Percentiles rank a stretch among this genome's conserved stretches.
Evolutionary conservation across 2,888 invertebrate genomes (phyloP).

Genomic region (Orchestes rusci): DNA sequence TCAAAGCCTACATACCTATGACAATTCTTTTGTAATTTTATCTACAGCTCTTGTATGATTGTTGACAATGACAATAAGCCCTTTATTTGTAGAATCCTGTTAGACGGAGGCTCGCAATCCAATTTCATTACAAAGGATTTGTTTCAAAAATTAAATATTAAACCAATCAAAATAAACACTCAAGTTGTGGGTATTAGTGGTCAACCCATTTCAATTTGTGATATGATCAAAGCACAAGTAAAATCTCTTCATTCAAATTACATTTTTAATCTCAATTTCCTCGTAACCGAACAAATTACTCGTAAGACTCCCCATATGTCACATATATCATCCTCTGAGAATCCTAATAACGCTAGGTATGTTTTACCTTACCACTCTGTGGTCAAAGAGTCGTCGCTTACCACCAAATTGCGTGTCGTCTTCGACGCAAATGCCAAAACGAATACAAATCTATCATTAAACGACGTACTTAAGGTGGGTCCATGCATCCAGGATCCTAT

Average conservation of each 20-base stretch:
- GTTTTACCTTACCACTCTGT: neutral
- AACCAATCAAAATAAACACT: conserved; percentile 3
- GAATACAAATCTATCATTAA: neutral
- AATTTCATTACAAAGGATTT: conserved; percentile 10
- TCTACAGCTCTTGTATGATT: conserved; percentile 6
- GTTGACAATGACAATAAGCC: conserved; percentile 10
- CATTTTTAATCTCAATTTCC: conserved; percentile 6
- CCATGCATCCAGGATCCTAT: conserved; percentile 18
- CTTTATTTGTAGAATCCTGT: conserved; percentile 8
- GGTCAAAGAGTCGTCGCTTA: neutral
- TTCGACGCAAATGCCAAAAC: conserved; percentile 1
- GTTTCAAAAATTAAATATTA: conserved; percentile 4
- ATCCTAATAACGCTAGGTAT: neutral
- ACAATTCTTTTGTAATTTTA: neutral
- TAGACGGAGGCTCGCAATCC: conserved; percentile 1
- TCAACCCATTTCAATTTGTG: neutral
- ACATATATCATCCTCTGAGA: neutral
- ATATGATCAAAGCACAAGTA: neutral
- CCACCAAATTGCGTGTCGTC: conserved; percentile 4
- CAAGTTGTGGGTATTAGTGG: conserved; percentile 13
- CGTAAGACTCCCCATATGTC: conserved; percentile 9
- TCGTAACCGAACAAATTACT: conserved; percentile 18
- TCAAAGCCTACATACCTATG: neutral
- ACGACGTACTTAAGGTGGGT: conserved; percentile 12
- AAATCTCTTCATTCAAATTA: conserved; percentile 9